A percentile compares a stretch with the other conserved stretches of the same genome.
Conservation (phyloP, 2,888 invertebrate genomes). For the Nymphalis c-album region DNA sequence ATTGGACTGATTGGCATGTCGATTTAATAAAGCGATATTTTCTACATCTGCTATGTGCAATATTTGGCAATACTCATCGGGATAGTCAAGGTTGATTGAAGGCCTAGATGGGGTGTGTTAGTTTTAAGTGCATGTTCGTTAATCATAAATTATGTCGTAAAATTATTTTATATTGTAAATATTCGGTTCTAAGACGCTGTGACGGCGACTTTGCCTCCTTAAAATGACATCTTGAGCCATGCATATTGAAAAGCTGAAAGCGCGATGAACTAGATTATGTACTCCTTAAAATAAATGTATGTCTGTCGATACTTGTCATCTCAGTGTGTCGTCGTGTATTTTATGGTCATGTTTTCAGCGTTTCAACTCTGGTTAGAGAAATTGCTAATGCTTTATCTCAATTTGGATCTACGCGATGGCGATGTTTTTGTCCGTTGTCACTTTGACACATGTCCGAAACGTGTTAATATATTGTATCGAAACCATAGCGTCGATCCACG, state of each 20-base stretch:
- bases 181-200: slow-evolving; percentile 35
- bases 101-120: slow-evolving; percentile 58
- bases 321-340: background rate
- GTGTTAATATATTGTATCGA: slow-evolving; percentile 1
- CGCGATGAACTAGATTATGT: background rate
- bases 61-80: slow-evolving; percentile 78
- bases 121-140: slow-evolving; percentile 61
- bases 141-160: slow-evolving; percentile 44
- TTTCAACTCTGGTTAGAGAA: slow-evolving; percentile 19
- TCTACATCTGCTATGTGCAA: slow-evolving; percentile 63
- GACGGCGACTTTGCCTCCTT: slow-evolving; percentile 22
- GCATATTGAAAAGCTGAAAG: slow-evolving; percentile 17
- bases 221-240: slow-evolving; percentile 16
- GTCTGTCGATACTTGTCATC: background rate
- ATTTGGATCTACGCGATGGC: slow-evolving; percentile 31
- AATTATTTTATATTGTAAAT: slow-evolving; percentile 53
- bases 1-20: slow-evolving; percentile 44
- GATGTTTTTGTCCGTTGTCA: background rate
- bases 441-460: background rate
- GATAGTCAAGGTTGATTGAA: slow-evolving; percentile 60
- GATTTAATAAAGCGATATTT: slow-evolving; percentile 38
- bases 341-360: slow-evolving; percentile 19
- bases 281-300: background rate
- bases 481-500: slow-evolving; percentile 29
- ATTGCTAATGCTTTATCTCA: slow-evolving; percentile 20